phyloP scores from a whole-genome alignment of 1,140 invertebrate genomes.

The Rhynchophorus ferrugineus region DNA sequence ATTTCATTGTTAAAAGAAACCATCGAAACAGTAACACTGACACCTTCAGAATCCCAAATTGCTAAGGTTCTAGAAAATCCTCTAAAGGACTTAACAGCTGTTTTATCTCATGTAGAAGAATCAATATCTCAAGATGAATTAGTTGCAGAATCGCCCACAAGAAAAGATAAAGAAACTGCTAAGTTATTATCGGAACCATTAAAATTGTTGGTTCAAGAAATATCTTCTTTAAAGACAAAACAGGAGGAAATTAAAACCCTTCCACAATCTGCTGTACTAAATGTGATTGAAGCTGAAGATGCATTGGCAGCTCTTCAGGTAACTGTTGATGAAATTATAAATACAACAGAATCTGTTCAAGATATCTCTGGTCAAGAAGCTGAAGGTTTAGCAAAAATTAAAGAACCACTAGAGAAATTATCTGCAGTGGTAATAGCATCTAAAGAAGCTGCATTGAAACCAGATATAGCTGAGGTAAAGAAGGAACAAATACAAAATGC shows the following conservation, averaged over 20 bases:
- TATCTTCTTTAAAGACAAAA: not conserved
- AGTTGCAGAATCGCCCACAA: not conserved
- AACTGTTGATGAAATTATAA: not conserved
- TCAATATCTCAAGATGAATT: not conserved
- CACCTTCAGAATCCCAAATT: not conserved
- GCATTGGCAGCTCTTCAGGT: not conserved
- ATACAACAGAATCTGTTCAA: not conserved
- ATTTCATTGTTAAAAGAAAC: not conserved
- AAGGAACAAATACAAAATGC: not conserved
- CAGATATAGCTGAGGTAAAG: not conserved
- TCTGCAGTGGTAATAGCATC: not conserved
- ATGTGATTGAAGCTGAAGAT: not conserved
- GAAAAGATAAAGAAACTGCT: not conserved
- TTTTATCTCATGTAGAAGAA: not conserved
- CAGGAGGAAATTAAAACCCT: not conserved
- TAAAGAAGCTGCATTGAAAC: not conserved
- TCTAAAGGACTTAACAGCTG: not conserved
- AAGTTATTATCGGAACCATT: slow-evolving; percentile 1
- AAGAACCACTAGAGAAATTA: slow-evolving; percentile 9
- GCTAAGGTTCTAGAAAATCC: not conserved
- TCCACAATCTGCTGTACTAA: slow-evolving; percentile 2
- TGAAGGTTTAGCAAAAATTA: not conserved
- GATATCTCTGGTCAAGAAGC: not conserved
- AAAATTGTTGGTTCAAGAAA: not conserved
- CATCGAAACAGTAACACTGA: not conserved